Percentiles rank a stretch among this genome's conserved stretches.
Conservation (phyloP, 2,888 invertebrate species). For the Dorcus parallelipipedus region DNA sequence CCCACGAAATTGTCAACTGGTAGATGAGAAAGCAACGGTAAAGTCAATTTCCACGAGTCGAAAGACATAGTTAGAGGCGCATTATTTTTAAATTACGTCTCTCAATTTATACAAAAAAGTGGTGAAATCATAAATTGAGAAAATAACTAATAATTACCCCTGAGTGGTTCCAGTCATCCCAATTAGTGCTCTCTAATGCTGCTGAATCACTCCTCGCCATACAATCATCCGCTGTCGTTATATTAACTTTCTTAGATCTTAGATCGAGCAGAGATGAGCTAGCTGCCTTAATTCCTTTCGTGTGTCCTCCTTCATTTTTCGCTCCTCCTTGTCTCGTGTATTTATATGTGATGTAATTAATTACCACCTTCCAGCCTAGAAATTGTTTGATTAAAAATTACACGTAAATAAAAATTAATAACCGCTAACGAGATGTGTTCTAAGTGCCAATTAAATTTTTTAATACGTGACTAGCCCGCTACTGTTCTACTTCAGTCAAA, state of each 20-base stretch:
- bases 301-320: neutral
- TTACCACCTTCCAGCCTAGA: neutral
- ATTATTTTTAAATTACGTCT: conserved; percentile 19
- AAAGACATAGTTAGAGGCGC: conserved; percentile 13
- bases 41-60: neutral
- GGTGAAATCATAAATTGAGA: conserved; percentile 38
- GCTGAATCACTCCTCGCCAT: conserved; percentile 35
- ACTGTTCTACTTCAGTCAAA: too few species aligned
- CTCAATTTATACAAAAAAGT: conserved; percentile 25
- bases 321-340: neutral
- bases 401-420: too few species aligned
- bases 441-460: too few species aligned
- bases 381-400: too few species aligned
- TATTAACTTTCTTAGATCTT: conserved; percentile 13
- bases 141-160: conserved; percentile 39
- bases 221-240: conserved; percentile 20
- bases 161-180: conserved; percentile 36
- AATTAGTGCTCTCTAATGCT: conserved; percentile 38
- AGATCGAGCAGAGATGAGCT: conserved; percentile 2
- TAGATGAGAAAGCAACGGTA: too few species aligned
- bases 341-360: neutral
- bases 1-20: too few species aligned
- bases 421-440: too few species aligned
- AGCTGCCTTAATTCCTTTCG: neutral
- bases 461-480: too few species aligned